These are phyloP conservation scores for Callipepla squamata DNA, from an alignment of 2,113 vertebrate species.

Conservation along the genomic window DNA sequence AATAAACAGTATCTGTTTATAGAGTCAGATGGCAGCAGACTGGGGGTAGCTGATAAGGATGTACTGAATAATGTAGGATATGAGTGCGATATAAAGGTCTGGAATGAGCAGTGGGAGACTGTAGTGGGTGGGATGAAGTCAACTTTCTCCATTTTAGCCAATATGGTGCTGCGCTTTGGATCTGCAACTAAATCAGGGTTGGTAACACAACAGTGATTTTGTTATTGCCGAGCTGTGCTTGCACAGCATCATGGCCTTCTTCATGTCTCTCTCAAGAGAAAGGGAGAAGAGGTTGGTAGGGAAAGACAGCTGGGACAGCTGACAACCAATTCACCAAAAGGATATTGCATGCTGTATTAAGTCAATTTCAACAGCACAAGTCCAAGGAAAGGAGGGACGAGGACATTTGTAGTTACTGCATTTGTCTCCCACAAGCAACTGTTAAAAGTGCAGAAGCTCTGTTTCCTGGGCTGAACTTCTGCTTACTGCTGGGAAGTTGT, in stretches of 20 bases:
- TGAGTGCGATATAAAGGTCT: neutral
- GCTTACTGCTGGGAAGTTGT: accelerated
- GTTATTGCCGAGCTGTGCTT: neutral
- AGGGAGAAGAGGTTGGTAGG: neutral
- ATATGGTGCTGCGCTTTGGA: neutral
- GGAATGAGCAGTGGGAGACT: neutral
- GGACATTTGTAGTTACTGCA: neutral
- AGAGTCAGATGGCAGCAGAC: neutral
- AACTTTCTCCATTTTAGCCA: neutral
- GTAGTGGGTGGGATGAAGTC: neutral
- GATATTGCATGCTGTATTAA: neutral
- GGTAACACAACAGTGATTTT: neutral
- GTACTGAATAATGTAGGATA: neutral
- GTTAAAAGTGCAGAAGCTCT: accelerated
- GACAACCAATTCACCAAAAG: neutral
- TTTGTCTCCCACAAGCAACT: neutral
- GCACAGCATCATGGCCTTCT: neutral
- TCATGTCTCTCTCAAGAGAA: neutral
- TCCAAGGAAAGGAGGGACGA: neutral
- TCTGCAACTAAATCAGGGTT: neutral
- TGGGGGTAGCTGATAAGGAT: neutral
- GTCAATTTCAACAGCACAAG: neutral
- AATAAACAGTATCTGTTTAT: neutral
- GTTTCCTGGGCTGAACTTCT: neutral
- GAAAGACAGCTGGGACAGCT: neutral